Base-by-base conservation (phyloP, 2,113 vertebrate species). In the Zosterops lateralis region DNA sequence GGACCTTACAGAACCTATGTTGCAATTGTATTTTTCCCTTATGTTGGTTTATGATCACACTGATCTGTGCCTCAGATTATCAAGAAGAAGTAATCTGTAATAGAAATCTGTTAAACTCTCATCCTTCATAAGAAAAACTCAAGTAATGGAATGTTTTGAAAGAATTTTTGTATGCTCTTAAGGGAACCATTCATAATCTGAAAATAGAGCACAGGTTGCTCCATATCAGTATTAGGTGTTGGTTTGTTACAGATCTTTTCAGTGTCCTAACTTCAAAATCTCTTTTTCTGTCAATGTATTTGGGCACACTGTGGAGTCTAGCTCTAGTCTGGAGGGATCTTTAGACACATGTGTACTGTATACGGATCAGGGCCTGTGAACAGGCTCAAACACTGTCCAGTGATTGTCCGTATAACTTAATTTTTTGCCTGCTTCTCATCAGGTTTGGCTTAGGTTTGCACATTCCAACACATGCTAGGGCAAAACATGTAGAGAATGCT, bases 151-250 rank as follows among this genome's bases (percentile, higher is more conserved):
- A 45, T 18, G 14, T 29, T 26, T 5, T 61, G 21, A 50, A 72
- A 47, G 19, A 22, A 42, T 62, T 42, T 76, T 70, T n/a, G 4
- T 11, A 12, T 1, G 6, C 6, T 48, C 8, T 58, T 81, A 16
- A 53, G 61, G 42, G 17, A 79, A 12, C 12, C 1, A 17, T 68
- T 24, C 28, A 14, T 25, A 51, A 5, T 4, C 19, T 64, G 22
- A 22, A 64, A 34, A 38, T 0, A 34, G 6, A 11, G 4, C 18
- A 57, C 7, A 45, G 4, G 3, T 56, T 67, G 53, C 12, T 84
- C 20, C 17, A 50, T 11, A 45, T 10, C 2, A 1, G 12, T 61
- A 45, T 67, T 17, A 60, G 9, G 4, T 17, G 10, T 2, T 2
- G 19, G 8, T 51, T 65, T 60, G 19, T 18, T 54, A 12, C 10